phyloP scores from a whole-genome alignment of 2,113 vertebrate genomes.

The Furnarius figulus region DNA sequence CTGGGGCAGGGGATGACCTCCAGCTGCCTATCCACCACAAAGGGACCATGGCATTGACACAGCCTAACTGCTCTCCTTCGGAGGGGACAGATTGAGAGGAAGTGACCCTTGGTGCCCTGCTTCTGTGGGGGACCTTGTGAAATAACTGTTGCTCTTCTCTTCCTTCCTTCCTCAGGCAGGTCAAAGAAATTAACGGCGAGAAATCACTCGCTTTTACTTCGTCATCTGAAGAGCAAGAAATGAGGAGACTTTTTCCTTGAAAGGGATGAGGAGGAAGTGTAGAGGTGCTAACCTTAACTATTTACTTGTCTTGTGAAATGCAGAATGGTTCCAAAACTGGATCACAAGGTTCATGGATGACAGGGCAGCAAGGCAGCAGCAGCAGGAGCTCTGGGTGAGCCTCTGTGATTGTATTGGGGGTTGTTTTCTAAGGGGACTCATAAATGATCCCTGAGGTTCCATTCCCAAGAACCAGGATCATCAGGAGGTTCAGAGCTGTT shows the following conservation, averaged over 20 bases:
- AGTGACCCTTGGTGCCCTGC: conserved; percentile 35
- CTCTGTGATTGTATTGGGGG: background rate
- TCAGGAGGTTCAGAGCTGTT: background rate
- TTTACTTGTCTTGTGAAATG: background rate
- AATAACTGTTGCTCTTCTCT: conserved; percentile 17
- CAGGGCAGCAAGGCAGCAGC: background rate
- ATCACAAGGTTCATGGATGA: background rate
- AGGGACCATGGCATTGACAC: conserved; percentile 58
- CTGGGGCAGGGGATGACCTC: conserved; percentile 22
- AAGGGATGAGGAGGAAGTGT: background rate
- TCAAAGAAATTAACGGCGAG: conserved; percentile 14
- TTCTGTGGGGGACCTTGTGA: conserved; percentile 8
- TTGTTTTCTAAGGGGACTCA: background rate
- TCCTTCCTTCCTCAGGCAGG: conserved; percentile 11
- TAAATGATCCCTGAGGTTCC: background rate
- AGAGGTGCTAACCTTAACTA: background rate
- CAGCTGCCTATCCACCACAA: background rate
- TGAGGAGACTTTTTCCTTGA: background rate
- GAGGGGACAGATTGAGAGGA: conserved; percentile 51
- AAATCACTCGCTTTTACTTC: background rate
- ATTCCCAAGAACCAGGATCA: background rate
- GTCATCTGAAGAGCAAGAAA: background rate
- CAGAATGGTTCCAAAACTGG: background rate
- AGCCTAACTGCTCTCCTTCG: background rate
- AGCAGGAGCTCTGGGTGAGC: background rate